Base-by-base conservation (phyloP, 2,797 vertebrate genomes). In the Argentina silus region DNA sequence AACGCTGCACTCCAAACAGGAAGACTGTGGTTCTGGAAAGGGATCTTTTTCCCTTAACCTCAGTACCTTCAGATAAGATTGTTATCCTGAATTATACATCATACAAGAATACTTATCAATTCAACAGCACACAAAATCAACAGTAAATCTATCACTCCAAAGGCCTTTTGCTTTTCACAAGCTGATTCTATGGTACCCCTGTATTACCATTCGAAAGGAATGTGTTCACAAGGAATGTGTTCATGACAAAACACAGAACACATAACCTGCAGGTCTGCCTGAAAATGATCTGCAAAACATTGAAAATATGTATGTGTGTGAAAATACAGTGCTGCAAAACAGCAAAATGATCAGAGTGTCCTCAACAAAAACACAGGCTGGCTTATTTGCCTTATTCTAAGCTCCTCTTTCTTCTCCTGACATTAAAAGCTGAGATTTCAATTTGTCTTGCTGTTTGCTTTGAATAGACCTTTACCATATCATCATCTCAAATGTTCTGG, bases 391-490 rank as follows among this genome's bases (percentile, higher is more conserved):
- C 85, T 90, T 88, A 87, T 88, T 90, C 80, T 67, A 72, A 73
- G 82, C 84, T 83, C 85, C 81, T 56, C 74, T 81, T 76, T 84
- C 86, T 89, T 86, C 79, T 86, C 83, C 63, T 87, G 86, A 94
- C 93, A 95, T 95, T 95, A 94, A 94, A 92, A 90, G 85, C 90
- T 86, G 82, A 89, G 84, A 92, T 92, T 91, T 92, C 89, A 93
- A 94, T 94, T 95, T 93, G 93, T 92, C 93, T 87, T 85, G 88
- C 92, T 89, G 91, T 94, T 96, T 93, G 89, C 91, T 95, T 94
- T 94, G 94, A 94, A 89, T 93, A 90, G 91, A 85, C 86, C 93
- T 94, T 93, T 94, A 95, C 90, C 92, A 85, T 94, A 93, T 93
- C 94, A 95, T 95, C 95, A 95, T 94, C 94, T 91, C 90, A 93